Base-by-base conservation (phyloP, 2,797 vertebrate species). In the Sebastes iracundus region DNA sequence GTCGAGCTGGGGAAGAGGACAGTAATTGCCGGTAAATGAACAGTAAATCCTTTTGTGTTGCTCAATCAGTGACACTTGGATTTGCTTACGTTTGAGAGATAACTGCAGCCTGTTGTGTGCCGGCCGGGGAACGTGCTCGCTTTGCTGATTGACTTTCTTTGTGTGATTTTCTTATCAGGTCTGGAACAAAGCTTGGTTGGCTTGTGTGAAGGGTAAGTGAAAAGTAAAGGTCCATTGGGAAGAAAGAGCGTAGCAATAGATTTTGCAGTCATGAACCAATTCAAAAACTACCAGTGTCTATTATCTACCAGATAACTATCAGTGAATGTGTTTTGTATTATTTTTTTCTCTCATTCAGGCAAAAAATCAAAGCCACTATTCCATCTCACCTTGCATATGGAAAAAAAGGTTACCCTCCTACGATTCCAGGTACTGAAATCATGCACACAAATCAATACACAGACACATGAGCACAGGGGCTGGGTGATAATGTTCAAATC, bases 1-100 rank as follows among this genome's bases (percentile, higher is more conserved):
- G 97, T 99, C n/a, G 97, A 98, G 92, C 94, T 99, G 90, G 98
- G 98, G 69, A 99, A 98, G 93, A 97, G 95, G 86, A 97, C 97
- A 5, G 98, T 99, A 61, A 99, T 99, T 67, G 88, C 97, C 2
- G 98, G 98, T 99, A 95, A 81, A 72, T 23, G 6, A 53, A 46
- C 66, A 64, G 16, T 27, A 2, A 59, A 64, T 59, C 18, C 13
- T 49, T 49, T 25, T 67, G 12, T 46, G 14, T 32, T 22, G 52
- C 25, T 82, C 14, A 67, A 1, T 56, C 60, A 18, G 6, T 35
- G 7, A 38, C 16, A 35, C 20, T 46, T 66, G 68, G 11, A 49
- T 53, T n/a, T 16, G 23, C 6, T 62, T 58, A 22, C 9, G 30
- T 61, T 38, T 20, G 18, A 28, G 23, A 59, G 38, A 79, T 70